These are phyloP conservation scores for Volucella bombylans DNA, from an alignment of 2,888 invertebrate species.

Conservation along the genomic window DNA sequence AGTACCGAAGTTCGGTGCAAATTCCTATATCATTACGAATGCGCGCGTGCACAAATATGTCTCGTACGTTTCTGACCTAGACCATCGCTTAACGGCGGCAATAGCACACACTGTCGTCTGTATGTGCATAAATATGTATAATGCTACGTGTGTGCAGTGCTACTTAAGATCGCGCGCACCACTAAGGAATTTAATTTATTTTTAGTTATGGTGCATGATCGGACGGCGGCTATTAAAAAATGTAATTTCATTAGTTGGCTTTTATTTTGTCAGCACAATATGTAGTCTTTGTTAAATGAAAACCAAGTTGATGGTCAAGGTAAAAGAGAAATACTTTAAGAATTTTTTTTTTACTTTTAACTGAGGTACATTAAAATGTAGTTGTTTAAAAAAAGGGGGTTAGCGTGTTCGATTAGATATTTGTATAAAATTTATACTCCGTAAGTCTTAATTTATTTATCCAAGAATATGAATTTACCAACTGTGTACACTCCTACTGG, in stretches of 20 bases:
- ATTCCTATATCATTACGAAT: conserved; percentile 64
- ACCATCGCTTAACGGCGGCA: conserved; percentile 60
- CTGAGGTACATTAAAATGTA: too few relatives aligned
- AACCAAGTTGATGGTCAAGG: too few relatives aligned
- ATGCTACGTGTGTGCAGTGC: conserved; percentile 48
- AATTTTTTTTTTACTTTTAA: too few relatives aligned
- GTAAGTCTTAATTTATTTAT: too few relatives aligned
- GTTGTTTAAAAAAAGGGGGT: too few relatives aligned
- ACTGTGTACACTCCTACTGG: too few relatives aligned
- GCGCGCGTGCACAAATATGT: conserved; percentile 17
- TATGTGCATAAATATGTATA: neutral
- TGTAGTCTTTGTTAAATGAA: conserved; percentile 28
- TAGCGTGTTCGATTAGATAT: too few relatives aligned
- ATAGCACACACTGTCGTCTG: conserved; percentile 41
- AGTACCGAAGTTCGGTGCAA: conserved; percentile 28
- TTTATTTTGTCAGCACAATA: conserved; percentile 12
- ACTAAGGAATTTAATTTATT: conserved; percentile 69
- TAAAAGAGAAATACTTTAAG: too few relatives aligned
- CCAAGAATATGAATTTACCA: too few relatives aligned
- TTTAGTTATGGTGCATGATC: conserved; percentile 57
- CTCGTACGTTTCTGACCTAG: conserved; percentile 68
- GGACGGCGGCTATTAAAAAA: conserved; percentile 12
- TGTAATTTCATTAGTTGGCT: conserved; percentile 6
- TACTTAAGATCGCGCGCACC: conserved; percentile 52
- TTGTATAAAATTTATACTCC: too few relatives aligned